These are phyloP conservation scores for Frankliniella intonsa DNA, from an alignment of 2,888 invertebrate genomes.

Conservation along the genomic window DNA sequence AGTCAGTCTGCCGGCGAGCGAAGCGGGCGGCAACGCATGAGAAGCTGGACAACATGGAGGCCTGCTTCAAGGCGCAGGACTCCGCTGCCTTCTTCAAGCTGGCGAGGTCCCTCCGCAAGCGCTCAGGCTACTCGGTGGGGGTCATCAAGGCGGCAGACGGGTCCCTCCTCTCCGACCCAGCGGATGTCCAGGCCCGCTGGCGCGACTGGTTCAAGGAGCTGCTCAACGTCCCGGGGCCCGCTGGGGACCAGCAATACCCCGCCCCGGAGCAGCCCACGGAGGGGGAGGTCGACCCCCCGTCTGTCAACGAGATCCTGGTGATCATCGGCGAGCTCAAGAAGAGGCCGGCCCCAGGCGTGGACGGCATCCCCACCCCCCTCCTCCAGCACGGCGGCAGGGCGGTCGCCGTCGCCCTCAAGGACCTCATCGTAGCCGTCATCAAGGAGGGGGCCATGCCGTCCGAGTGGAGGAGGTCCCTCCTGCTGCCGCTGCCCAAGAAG, in stretches of 20 bases:
- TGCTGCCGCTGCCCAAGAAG: slow-evolving; percentile 30
- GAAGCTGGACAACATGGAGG: neutral
- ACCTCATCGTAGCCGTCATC: neutral
- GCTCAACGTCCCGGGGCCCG: neutral
- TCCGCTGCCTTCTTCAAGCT: neutral
- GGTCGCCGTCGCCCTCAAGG: neutral
- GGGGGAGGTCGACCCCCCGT: neutral
- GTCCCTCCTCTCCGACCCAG: neutral
- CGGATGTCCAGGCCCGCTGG: neutral
- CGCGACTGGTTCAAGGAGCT: neutral
- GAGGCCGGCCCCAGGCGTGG: neutral
- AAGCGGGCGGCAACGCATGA: neutral
- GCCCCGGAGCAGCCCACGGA: neutral
- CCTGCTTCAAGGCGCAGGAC: neutral
- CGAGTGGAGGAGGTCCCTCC: slow-evolving; percentile 27
- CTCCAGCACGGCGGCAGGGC: neutral
- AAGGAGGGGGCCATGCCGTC: slow-evolving; percentile 10
- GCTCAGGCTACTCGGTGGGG: neutral
- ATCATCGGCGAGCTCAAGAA: neutral
- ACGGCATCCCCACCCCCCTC: neutral
- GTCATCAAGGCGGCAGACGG: neutral
- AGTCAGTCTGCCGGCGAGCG: neutral
- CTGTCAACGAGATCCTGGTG: neutral
- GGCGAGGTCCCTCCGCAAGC: neutral
- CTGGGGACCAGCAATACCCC: neutral